phyloP scores from a whole-genome alignment of 2,113 vertebrate genomes.

The Dromas ardeola region DNA sequence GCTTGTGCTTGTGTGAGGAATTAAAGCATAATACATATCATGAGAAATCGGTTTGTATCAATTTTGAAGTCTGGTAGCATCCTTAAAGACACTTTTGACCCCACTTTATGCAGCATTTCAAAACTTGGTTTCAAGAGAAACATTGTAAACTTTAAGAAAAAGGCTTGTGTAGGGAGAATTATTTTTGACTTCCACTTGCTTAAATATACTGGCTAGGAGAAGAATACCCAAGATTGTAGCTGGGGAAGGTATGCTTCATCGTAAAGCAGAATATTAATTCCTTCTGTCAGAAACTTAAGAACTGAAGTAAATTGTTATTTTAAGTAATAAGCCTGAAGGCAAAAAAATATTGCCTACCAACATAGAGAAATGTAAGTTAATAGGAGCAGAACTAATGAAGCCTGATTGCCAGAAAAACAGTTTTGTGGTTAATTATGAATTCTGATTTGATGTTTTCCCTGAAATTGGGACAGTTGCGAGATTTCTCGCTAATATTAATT shows the following conservation, averaged over 20 bases:
- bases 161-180: not conserved
- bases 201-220: not conserved
- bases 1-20: not conserved
- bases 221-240: not conserved
- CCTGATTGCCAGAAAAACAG: not conserved
- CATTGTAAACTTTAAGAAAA: not conserved
- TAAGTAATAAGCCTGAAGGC: not conserved
- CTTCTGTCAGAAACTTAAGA: not conserved
- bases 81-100: not conserved
- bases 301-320: not conserved
- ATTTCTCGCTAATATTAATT: not conserved
- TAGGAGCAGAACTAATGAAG: not conserved
- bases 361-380: not conserved
- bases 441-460: not conserved
- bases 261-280: not conserved
- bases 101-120: not conserved
- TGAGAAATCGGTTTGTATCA: not conserved
- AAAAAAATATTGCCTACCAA: not conserved
- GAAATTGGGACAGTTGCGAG: not conserved
- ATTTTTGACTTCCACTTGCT: not conserved
- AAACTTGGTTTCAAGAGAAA: not conserved
- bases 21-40: not conserved
- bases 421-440: not conserved
- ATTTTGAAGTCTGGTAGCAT: not conserved
- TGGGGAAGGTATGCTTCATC: not conserved